Evolutionary conservation across 2,888 invertebrate genomes (phyloP).

Genomic region (Xanthia icteritia): DNA sequence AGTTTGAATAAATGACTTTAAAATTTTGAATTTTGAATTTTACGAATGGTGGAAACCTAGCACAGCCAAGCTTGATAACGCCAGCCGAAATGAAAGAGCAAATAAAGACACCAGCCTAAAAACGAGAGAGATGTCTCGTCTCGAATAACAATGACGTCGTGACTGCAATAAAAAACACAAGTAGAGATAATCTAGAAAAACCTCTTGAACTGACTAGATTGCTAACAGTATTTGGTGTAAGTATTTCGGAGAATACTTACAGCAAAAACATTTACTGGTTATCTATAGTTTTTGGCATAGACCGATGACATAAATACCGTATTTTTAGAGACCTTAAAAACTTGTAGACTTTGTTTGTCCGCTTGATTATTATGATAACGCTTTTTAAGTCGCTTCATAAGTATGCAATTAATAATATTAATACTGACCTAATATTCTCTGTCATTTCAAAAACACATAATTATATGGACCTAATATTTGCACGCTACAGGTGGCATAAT

Average conservation of each 20-base stretch:
- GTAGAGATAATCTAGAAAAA: conserved; percentile 4
- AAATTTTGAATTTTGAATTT: too few relatives aligned
- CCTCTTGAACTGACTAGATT: not conserved
- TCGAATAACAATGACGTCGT: conserved; percentile 2
- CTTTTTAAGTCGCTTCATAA: conserved; percentile 2
- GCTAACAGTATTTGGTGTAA: conserved; percentile 16
- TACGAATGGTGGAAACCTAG: too few relatives aligned
- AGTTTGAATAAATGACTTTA: too few relatives aligned
- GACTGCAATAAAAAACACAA: conserved; percentile 7
- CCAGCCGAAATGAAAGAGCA: too few relatives aligned
- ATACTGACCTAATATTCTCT: too few relatives aligned
- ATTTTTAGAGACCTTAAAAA: not conserved
- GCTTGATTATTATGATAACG: not conserved
- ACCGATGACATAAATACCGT: conserved; percentile 1
- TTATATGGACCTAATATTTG: too few relatives aligned
- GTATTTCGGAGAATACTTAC: not conserved
- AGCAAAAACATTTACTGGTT: conserved; percentile 12
- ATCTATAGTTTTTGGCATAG: not conserved
- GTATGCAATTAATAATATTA: too few relatives aligned
- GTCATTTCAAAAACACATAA: too few relatives aligned
- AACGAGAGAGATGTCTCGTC: not conserved
- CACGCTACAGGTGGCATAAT: too few relatives aligned
- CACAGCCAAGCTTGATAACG: too few relatives aligned
- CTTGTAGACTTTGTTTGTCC: not conserved
- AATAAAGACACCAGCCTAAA: too few relatives aligned